Percentiles rank a stretch among this genome's conserved stretches.
Conservation (phyloP, 1,140 invertebrate species). For the Tetramorium parvispinum region DNA sequence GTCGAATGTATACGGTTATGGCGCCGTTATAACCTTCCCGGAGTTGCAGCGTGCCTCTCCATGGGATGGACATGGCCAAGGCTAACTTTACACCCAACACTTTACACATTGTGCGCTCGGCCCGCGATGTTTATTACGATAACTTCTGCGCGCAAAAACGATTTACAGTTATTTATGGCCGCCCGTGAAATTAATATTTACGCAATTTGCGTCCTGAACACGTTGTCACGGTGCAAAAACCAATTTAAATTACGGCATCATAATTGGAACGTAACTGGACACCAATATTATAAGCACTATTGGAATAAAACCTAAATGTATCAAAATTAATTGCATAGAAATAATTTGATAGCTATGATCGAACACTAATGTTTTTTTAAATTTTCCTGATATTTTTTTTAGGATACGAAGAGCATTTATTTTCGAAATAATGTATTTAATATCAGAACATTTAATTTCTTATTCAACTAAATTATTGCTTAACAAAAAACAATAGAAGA, state of each 20-base stretch:
- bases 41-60: constrained; percentile 68
- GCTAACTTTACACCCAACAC: constrained; percentile 80
- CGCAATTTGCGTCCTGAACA: constrained; percentile 30
- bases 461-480: not conserved
- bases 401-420: not conserved
- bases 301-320: not conserved
- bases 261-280: constrained; percentile 44
- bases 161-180: constrained; percentile 70
- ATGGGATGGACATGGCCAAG: constrained; percentile 63
- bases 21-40: constrained; percentile 82
- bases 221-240: constrained; percentile 12
- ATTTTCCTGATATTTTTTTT: not conserved
- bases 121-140: constrained; percentile 72
- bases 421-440: not conserved
- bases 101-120: constrained; percentile 80
- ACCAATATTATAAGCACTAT: not conserved
- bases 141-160: constrained; percentile 66
- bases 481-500: not conserved
- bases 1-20: constrained; percentile 85
- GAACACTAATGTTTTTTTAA: not conserved
- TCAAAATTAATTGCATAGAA: not conserved
- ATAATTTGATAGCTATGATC: not conserved
- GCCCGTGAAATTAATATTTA: constrained; percentile 76
- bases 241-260: constrained; percentile 63
- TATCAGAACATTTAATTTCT: not conserved